phyloP scores from a whole-genome alignment of 2,888 invertebrate species.

The Nezara viridula region DNA sequence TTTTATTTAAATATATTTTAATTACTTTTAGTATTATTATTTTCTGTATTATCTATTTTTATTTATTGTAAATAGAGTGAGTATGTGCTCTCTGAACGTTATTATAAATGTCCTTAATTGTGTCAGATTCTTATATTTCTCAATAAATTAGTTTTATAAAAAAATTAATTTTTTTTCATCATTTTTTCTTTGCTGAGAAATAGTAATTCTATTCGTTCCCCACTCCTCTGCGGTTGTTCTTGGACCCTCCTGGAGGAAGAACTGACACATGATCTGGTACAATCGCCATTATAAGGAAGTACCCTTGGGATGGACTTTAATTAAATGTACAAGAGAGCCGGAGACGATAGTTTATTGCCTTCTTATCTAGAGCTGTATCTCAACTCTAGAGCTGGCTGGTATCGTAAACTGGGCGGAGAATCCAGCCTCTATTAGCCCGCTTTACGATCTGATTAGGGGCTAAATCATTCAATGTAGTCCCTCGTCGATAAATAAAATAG shows the following conservation, averaged over 20 bases:
- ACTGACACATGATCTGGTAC: neutral
- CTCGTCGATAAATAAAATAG: constrained; percentile 30
- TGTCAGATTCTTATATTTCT: too few relatives aligned
- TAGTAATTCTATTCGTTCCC: too few relatives aligned
- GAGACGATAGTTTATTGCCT: constrained; percentile 22
- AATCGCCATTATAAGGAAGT: constrained; percentile 7
- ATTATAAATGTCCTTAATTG: too few relatives aligned
- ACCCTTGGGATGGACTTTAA: neutral
- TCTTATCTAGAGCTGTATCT: constrained; percentile 31
- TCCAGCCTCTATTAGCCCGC: neutral
- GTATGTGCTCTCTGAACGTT: too few relatives aligned
- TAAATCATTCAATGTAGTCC: constrained; percentile 53
- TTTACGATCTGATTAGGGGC: constrained; percentile 56
- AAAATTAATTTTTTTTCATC: too few relatives aligned
- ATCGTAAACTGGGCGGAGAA: constrained; percentile 43
- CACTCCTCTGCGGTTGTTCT: too few relatives aligned
- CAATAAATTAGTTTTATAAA: too few relatives aligned
- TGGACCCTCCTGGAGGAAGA: neutral
- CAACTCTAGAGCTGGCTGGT: neutral
- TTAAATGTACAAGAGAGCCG: constrained; percentile 38
- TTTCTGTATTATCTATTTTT: too few relatives aligned
- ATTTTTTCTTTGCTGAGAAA: too few relatives aligned
- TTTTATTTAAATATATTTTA: too few relatives aligned
- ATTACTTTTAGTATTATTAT: too few relatives aligned
- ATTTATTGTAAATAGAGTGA: too few relatives aligned